phyloP scores from a whole-genome alignment of 2,113 vertebrate species.

The Anhinga anhinga region DNA sequence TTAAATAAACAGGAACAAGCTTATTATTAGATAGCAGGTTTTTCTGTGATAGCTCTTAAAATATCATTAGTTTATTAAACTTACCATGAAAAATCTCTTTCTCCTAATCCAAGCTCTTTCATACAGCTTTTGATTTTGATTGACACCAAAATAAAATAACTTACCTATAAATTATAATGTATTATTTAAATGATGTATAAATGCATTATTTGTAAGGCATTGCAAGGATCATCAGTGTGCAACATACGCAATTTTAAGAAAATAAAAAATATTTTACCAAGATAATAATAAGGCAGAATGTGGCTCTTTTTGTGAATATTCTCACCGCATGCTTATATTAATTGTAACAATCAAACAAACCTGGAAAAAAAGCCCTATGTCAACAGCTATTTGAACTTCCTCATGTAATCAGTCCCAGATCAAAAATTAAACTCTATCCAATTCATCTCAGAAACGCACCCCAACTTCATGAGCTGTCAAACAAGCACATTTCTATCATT shows the following conservation, averaged over 20 bases:
- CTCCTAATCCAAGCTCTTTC: slow-evolving; percentile 17
- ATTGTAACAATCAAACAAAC: neutral
- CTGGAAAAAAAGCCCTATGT: neutral
- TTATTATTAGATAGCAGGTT: neutral
- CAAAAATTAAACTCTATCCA: neutral
- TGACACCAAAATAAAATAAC: slow-evolving; percentile 47
- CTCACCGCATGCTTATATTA: neutral
- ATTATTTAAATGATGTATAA: neutral
- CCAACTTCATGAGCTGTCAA: rapidly evolving
- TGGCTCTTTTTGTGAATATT: neutral
- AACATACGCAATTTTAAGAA: neutral
- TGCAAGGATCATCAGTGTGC: neutral
- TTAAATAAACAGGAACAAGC: neutral
- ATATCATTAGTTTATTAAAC: neutral
- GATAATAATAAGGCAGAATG: neutral
- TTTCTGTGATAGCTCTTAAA: neutral
- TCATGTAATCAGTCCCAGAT: neutral
- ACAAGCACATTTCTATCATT: neutral
- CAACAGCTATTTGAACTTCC: neutral
- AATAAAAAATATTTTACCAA: neutral
- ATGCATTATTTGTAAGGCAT: neutral
- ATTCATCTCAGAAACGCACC: neutral
- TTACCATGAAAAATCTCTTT: neutral
- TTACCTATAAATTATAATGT: slow-evolving; percentile 40
- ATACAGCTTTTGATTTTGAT: slow-evolving; percentile 20